phyloP scores from a whole-genome alignment of 2,888 invertebrate species.

The Eupithecia subfuscata region DNA sequence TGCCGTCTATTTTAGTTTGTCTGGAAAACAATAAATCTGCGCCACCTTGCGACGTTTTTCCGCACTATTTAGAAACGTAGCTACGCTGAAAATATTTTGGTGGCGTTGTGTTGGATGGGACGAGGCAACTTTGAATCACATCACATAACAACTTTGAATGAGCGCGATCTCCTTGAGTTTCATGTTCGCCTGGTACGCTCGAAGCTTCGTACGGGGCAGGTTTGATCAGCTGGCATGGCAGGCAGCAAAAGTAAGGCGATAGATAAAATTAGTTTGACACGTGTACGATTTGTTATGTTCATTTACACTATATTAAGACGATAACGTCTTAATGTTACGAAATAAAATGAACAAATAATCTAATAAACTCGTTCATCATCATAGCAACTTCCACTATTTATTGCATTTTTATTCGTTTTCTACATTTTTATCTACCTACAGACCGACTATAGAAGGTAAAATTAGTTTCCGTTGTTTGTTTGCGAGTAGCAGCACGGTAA shows the following conservation, averaged over 20 bases:
- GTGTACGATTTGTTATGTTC: too few relatives aligned
- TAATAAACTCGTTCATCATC: too few relatives aligned
- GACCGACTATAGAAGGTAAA: too few relatives aligned
- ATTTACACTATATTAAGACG: too few relatives aligned
- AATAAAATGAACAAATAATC: too few relatives aligned
- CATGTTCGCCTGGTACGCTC: constrained; percentile 34
- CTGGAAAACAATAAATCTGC: background rate
- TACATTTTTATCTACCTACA: too few relatives aligned
- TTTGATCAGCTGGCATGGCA: constrained; percentile 19
- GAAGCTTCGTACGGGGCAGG: constrained; percentile 29
- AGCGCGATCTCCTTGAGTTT: constrained; percentile 12
- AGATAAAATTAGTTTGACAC: background rate
- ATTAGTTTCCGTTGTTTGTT: too few relatives aligned
- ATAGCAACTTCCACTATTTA: too few relatives aligned
- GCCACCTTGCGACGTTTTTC: constrained; percentile 11
- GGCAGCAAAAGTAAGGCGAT: background rate
- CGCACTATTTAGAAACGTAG: background rate
- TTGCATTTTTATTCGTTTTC: too few relatives aligned
- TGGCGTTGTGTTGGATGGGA: background rate
- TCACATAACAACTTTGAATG: background rate
- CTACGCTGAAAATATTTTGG: background rate
- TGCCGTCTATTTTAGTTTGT: background rate
- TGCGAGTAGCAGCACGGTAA: too few relatives aligned
- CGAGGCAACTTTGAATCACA: background rate
- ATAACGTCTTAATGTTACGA: too few relatives aligned